These are phyloP conservation scores for Heliangelus exortis DNA, from an alignment of 2,797 vertebrate genomes.

Conservation along the genomic window DNA sequence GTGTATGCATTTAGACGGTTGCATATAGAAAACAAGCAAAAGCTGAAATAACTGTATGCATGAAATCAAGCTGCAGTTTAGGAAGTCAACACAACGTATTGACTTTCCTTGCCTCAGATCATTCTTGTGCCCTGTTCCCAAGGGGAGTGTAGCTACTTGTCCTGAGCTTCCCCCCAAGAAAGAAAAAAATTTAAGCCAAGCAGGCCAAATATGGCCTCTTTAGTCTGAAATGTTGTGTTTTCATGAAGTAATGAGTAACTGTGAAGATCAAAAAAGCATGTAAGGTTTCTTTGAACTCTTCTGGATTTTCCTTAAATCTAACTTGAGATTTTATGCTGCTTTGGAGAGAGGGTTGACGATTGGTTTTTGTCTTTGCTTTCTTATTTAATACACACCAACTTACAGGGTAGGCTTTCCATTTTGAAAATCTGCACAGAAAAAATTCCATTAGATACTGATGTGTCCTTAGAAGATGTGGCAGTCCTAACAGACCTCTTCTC, in stretches of 20 bases:
- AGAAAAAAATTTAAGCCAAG: neutral
- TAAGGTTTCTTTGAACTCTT: neutral
- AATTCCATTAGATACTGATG: constrained; percentile 83
- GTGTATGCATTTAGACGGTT: neutral
- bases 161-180: neutral
- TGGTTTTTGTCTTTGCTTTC: neutral
- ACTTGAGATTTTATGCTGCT: neutral
- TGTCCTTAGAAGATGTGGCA: constrained; percentile 85
- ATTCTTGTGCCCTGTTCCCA: neutral
- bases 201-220: neutral
- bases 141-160: neutral
- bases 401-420: constrained; percentile 87
- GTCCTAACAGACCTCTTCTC: constrained; percentile 84
- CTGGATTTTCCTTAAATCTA: neutral
- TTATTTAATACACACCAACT: neutral
- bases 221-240: neutral
- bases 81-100: neutral
- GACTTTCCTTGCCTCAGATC: neutral
- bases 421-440: constrained; percentile 83
- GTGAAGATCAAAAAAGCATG: too few species aligned
- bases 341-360: neutral
- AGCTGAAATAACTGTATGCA: neutral
- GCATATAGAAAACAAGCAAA: neutral
- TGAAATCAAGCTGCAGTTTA: neutral
- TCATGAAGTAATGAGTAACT: neutral